Base-by-base conservation (phyloP, 1,140 invertebrate genomes). In the Drosophila pallidifrons region DNA sequence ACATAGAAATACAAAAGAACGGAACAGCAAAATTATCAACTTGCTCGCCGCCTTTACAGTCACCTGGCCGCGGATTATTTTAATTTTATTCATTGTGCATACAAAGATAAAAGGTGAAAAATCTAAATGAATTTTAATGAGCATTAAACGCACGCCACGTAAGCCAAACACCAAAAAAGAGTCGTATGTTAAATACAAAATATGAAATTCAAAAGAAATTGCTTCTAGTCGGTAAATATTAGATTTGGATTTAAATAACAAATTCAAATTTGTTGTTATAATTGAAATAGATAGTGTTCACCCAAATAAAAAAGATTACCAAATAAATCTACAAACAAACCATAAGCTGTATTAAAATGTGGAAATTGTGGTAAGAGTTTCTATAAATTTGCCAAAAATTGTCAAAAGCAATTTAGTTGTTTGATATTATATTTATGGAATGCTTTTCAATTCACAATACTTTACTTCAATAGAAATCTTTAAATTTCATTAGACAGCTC, bases 51-150 rank as follows among this genome's bases (percentile, higher is more conserved):
- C n/a, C 61, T 72, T 66, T 35, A 54, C 70, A 73, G 54, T 61
- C 66, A 77, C 65, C 73, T 80, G 67, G 66, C 65, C 70, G 64
- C 77, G 83, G 83, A 88, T 88, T 88, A 88, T 83, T 88, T 89
- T 88, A 88, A 88, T 88, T 88, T 88, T 88, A 88, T 83, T 88
- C 83, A 88, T 88, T 88, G 83, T 89, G 83, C 85, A 88, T 82
- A 72, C 80, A 89, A 57, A 88, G 85, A 88, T 88, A 88, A 88
- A 88, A 88, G 85, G 85, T 88, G 77, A 87, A 89, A 83, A 83
- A 79, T 89, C 80, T 88, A 88, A 88, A 88, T 89, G 83, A 88
- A 88, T 88, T 81, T 79, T 83, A 88, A 88, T 78, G 80, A 70
- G 71, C 72, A 78, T 88, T 77, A 77, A 75, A 59, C 55, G 74